Conservation (phyloP, 1,140 invertebrate species). For the Sitobion miscanthi region DNA sequence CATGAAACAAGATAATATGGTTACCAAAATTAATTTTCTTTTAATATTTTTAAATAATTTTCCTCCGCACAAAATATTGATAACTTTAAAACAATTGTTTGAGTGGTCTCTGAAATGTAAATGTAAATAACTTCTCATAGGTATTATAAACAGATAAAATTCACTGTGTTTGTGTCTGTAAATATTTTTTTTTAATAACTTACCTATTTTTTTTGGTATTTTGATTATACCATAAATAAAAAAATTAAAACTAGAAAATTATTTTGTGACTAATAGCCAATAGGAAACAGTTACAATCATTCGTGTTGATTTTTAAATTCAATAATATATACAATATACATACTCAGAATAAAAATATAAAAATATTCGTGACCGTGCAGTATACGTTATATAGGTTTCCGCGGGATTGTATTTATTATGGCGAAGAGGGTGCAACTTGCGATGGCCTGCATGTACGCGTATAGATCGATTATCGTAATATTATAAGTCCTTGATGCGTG, state of each 20-base stretch:
- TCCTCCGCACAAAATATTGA: not conserved
- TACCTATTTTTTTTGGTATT: not conserved
- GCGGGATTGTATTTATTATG: too few species aligned
- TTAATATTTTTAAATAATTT: not conserved
- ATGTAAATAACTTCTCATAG: not conserved
- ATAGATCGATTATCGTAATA: not conserved
- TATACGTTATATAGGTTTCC: too few species aligned
- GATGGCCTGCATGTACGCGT: too few species aligned
- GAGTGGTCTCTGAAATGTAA: too few species aligned
- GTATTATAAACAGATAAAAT: not conserved
- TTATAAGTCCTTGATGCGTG: not conserved
- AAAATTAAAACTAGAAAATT: too few species aligned
- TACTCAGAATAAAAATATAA: not conserved
- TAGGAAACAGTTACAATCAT: too few species aligned
- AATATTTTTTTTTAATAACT: not conserved
- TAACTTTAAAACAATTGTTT: not conserved
- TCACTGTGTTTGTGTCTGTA: not conserved
- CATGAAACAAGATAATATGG: not conserved
- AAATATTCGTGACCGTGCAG: too few species aligned
- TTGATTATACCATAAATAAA: too few species aligned
- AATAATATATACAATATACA: too few species aligned
- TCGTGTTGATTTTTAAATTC: too few species aligned
- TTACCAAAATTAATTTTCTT: not conserved
- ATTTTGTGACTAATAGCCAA: too few species aligned
- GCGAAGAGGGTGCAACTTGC: too few species aligned